phyloP scores from a whole-genome alignment of 1,140 invertebrate species.

The Sminthurinus signatus region DNA sequence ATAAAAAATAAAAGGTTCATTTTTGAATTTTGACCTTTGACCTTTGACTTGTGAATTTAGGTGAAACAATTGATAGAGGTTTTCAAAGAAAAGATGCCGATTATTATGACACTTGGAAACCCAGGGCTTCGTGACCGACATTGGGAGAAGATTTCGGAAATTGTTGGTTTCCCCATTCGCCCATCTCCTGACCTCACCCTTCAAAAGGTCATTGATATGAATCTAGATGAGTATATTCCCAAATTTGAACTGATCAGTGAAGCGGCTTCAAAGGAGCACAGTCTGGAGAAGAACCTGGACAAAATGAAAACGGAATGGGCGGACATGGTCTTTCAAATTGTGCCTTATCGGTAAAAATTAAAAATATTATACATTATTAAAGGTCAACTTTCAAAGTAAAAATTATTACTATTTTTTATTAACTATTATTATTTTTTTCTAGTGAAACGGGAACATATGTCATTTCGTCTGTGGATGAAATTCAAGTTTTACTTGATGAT shows the following conservation, averaged over 20 bases:
- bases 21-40: no score
- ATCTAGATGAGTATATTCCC: conserved; percentile 78
- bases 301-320: conserved; percentile 93
- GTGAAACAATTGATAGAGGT: conserved; percentile 71
- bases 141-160: conserved; percentile 93
- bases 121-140: conserved; percentile 86
- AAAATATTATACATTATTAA: no score
- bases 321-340: conserved; percentile 71
- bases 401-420: background rate
- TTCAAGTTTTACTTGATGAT: conserved; percentile 90
- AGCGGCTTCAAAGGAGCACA: conserved; percentile 90
- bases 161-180: conserved; percentile 86
- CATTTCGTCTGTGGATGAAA: conserved; percentile 85
- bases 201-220: conserved; percentile 81
- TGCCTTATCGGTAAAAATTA: conserved; percentile 54
- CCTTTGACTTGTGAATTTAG: conserved; percentile 43
- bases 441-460: conserved; percentile 89
- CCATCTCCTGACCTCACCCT: conserved; percentile 77
- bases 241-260: conserved; percentile 92
- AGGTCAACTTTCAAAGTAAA: background rate
- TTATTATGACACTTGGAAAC: conserved; percentile 87
- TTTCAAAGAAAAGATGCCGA: conserved; percentile 82
- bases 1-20: conserved; percentile 81
- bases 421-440: no score
- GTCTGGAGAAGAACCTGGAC: conserved; percentile 76